Evolutionary conservation across 2,797 vertebrate genomes (phyloP).

Genomic region (Sebastes matsubarae): DNA sequence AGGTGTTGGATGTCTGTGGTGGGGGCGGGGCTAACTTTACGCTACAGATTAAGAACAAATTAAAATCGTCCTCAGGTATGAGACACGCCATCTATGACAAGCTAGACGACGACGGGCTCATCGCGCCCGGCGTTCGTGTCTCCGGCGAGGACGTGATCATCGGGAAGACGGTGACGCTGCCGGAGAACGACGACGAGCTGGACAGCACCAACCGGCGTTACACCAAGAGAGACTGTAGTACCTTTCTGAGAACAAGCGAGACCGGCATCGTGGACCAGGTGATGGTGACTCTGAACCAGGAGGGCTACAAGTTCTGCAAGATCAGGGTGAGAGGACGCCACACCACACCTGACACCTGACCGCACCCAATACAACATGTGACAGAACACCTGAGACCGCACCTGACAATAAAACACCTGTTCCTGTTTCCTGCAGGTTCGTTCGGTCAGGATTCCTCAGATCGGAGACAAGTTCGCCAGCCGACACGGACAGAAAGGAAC

Average conservation of each 20-base stretch:
- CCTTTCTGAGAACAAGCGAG: slow-evolving; percentile 96
- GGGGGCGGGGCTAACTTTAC: neutral
- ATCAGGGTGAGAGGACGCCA: slow-evolving; percentile 88
- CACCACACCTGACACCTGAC: neutral
- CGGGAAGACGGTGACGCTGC: slow-evolving; percentile 96
- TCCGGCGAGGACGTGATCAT: slow-evolving; percentile 99
- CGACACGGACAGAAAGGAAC: slow-evolving; percentile 98
- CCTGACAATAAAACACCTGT: no score
- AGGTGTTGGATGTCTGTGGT: neutral
- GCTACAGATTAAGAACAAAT: neutral
- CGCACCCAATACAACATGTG: neutral
- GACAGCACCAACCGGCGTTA: slow-evolving; percentile 94
- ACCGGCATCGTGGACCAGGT: slow-evolving; percentile 99
- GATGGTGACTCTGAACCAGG: slow-evolving; percentile 98
- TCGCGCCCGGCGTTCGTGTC: slow-evolving; percentile 95
- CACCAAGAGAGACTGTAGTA: slow-evolving; percentile 97
- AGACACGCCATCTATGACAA: slow-evolving; percentile 98
- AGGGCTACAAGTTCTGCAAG: slow-evolving; percentile 99
- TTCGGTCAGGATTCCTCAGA: slow-evolving; percentile 97
- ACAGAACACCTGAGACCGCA: neutral
- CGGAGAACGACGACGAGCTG: slow-evolving; percentile 95
- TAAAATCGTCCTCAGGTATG: slow-evolving; percentile 86
- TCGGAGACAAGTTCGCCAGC: slow-evolving; percentile 99
- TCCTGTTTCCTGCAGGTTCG: slow-evolving; percentile 85
- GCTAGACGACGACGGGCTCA: slow-evolving; percentile 96